Base-by-base conservation (phyloP, 1,140 invertebrate genomes). In the Drosophila repletoides region DNA sequence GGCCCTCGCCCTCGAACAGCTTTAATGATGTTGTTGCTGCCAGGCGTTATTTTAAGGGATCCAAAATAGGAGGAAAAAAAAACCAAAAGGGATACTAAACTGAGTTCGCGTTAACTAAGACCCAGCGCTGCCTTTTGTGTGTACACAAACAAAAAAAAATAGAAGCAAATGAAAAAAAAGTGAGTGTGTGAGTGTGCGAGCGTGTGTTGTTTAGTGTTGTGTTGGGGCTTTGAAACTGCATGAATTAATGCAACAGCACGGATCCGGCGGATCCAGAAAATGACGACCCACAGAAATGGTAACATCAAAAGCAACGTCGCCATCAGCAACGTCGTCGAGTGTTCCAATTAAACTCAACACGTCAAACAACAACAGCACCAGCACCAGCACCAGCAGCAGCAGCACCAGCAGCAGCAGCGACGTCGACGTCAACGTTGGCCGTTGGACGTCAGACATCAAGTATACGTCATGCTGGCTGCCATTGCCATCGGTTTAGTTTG, bases 321-420 rank as follows among this genome's bases (percentile, higher is more conserved):
- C 48, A 28, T 72, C 43, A 24, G 17, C 26, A 46, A 31, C 64
- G 49, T 64, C 76, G 77, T 61, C 52, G 77, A 83, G 79, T 83
- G 79, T 73, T 84, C 77, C 79, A 83, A 83, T 83, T 83, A 83
- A 83, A 83, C 77, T 83, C 77, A 74, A 83, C 77, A 77, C 77
- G 77, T 84, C 77, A 83, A 84, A 77, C 79, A 83, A 84, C 77
- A 83, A 55, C 69, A 52, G 24, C 36, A 36, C 14, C 41, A 22
- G 46, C 41, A 52, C 49, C 46, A 15, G 29, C 34, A 33, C 19
- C 38, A 21, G 17, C 19, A 21, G 15, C 45, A 83, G 59, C 69
- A 52, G 24, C 36, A 36, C n/a, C n/a, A 83, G 59, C 69, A 52
- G 24, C 36, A 36, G 15, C 41, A 22, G 46, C 41, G 59, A 55